A percentile compares a stretch with the other conserved stretches of the same genome.
Conservation (phyloP, 2,797 vertebrate genomes). For the Helarctos malayanus region DNA sequence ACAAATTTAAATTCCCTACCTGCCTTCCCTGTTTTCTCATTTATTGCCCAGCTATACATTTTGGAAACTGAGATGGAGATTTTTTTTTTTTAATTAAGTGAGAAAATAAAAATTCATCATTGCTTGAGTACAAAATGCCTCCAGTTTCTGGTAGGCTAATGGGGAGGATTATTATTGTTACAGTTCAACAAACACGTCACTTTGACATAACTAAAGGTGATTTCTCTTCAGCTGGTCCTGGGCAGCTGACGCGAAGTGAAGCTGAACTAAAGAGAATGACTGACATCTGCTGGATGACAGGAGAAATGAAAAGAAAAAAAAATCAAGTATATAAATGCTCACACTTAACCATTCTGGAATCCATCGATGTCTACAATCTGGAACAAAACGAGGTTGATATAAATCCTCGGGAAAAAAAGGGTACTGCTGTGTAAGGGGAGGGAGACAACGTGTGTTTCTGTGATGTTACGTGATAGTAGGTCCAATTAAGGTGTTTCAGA, state of each 20-base stretch:
- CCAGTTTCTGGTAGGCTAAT: not conserved
- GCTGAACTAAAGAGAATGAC: conserved; percentile 75
- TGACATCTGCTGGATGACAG: conserved; percentile 87
- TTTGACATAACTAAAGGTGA: conserved; percentile 58
- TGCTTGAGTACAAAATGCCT: not conserved
- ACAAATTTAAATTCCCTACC: conserved; percentile 33
- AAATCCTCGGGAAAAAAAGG: not conserved
- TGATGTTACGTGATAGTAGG: accelerated
- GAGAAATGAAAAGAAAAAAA: conserved; percentile 19
- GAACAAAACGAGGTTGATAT: not conserved
- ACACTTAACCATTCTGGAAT: not conserved
- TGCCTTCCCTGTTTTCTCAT: not conserved
- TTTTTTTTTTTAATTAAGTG: conserved; percentile 56
- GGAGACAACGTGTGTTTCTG: accelerated
- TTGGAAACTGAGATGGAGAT: conserved; percentile 29
- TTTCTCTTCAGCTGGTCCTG: not conserved
- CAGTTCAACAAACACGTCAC: not conserved
- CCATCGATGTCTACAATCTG: not conserved
- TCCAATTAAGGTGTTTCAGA: not conserved
- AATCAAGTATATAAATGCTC: not conserved
- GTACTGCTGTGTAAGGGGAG: not conserved
- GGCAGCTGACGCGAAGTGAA: not conserved
- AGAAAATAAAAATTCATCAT: conserved; percentile 63
- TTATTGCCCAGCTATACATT: conserved; percentile 36
- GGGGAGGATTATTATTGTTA: not conserved